Conservation (phyloP, 23 tunicate species). For the Phallusia fumigata region DNA sequence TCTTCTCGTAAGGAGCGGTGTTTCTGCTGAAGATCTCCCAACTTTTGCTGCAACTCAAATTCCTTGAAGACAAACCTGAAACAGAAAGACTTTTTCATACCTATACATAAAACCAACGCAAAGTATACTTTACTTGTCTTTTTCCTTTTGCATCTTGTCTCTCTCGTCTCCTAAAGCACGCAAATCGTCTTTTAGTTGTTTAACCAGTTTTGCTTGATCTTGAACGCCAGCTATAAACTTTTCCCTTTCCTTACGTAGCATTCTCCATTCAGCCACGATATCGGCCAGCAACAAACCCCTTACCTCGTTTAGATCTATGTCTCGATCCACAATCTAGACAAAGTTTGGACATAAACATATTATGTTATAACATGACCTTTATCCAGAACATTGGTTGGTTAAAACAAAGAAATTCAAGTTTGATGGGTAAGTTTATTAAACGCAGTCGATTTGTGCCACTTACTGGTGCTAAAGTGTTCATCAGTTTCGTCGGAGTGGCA, state of each 20-base stretch:
- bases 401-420: too few relatives aligned
- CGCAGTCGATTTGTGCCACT: neutral
- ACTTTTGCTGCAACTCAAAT: conserved; percentile 80
- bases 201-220: neutral
- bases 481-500: neutral
- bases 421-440: too few relatives aligned
- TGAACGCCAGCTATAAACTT: conserved; percentile 17
- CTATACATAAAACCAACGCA: neutral
- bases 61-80: conserved; percentile 82
- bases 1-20: conserved; percentile 64
- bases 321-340: neutral
- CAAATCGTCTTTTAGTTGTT: conserved; percentile 56
- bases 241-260: conserved; percentile 45
- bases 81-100: neutral
- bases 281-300: neutral
- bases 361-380: too few relatives aligned
- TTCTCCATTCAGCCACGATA: conserved; percentile 70
- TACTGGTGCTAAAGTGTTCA: neutral
- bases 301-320: neutral
- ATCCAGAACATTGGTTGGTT: too few relatives aligned
- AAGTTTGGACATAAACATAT: too few relatives aligned
- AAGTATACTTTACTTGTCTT: conserved; percentile 44
- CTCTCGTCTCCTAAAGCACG: conserved; percentile 55
- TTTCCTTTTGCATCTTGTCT: conserved; percentile 70
- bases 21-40: conserved; percentile 55